These are phyloP conservation scores for Poecile montanus DNA, from an alignment of 2,797 vertebrate species.

Conservation along the genomic window DNA sequence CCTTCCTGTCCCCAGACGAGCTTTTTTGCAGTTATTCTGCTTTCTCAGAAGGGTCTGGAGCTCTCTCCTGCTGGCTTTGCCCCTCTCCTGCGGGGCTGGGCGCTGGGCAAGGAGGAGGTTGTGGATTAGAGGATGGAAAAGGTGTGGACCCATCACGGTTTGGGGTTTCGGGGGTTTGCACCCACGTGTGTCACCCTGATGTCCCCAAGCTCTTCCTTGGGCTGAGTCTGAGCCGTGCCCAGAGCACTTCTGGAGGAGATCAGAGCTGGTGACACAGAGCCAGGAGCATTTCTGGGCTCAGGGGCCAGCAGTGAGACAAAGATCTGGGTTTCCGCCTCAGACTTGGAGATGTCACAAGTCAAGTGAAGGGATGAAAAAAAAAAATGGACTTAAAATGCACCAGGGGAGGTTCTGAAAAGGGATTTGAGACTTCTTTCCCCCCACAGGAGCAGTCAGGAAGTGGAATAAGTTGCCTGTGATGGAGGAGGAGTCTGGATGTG, in stretches of 20 bases:
- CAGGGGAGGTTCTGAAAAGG: not conserved
- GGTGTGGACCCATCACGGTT: accelerated
- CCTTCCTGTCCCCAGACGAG: conserved; percentile 56
- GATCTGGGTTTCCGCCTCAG: not conserved
- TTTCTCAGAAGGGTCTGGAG: not conserved
- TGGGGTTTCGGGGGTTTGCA: not conserved
- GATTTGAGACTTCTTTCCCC: accelerated
- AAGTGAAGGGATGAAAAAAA: not conserved
- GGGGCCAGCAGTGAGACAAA: not conserved
- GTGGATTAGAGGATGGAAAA: not conserved
- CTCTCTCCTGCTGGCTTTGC: not conserved
- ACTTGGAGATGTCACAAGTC: not conserved
- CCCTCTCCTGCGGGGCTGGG: not conserved
- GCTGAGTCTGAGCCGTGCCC: not conserved
- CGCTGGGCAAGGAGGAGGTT: accelerated
- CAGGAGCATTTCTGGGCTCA: not conserved
- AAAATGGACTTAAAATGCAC: accelerated
- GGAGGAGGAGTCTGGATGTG: not conserved
- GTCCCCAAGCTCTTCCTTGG: accelerated
- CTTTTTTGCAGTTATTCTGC: not conserved
- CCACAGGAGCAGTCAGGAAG: not conserved
- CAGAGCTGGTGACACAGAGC: not conserved
- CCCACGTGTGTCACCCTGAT: not conserved
- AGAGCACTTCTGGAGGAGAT: not conserved
- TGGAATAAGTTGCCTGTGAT: not conserved